These are phyloP conservation scores for Drosophila prolongata DNA, from an alignment of 2,888 invertebrate species.

Conservation along the genomic window DNA sequence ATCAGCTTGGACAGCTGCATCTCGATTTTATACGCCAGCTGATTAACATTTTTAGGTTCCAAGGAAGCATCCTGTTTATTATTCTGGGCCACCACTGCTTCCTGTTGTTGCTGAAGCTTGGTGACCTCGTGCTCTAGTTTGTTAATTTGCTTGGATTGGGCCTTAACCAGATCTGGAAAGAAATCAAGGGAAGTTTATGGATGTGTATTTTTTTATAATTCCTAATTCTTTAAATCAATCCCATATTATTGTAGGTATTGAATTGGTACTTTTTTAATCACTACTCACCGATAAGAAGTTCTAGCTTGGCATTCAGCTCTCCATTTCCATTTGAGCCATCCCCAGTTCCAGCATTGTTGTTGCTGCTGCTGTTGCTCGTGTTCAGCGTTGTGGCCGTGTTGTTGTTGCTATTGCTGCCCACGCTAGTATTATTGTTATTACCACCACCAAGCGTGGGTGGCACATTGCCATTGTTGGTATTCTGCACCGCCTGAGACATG, in stretches of 20 bases:
- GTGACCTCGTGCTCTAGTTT: slow-evolving; percentile 84
- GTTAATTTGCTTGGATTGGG: slow-evolving; percentile 85
- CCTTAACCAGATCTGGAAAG: slow-evolving; percentile 84
- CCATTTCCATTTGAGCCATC: slow-evolving; percentile 15
- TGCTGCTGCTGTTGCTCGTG: slow-evolving; percentile 45
- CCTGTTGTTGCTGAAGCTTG: slow-evolving; percentile 73
- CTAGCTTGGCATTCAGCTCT: slow-evolving; percentile 79
- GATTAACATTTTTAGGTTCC: slow-evolving; percentile 75
- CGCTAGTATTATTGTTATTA: slow-evolving; percentile 42
- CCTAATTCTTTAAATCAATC: no score
- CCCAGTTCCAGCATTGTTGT: slow-evolving; percentile 20
- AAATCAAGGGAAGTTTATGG: background rate
- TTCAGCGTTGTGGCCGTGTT: slow-evolving; percentile 50
- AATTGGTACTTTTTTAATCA: no score
- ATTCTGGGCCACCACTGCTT: background rate
- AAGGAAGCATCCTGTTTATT: slow-evolving; percentile 52
- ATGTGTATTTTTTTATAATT: no score
- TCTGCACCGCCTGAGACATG: slow-evolving; percentile 81
- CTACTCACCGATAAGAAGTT: slow-evolving; percentile 80
- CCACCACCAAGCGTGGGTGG: slow-evolving; percentile 61
- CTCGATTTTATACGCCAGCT: slow-evolving; percentile 82
- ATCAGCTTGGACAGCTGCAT: slow-evolving; percentile 82
- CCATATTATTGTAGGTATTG: no score
- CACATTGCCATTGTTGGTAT: slow-evolving; percentile 69
- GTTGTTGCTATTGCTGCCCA: slow-evolving; percentile 48